Evolutionary conservation across 2,888 invertebrate species (phyloP).

Genomic region (Taenaris catops): DNA sequence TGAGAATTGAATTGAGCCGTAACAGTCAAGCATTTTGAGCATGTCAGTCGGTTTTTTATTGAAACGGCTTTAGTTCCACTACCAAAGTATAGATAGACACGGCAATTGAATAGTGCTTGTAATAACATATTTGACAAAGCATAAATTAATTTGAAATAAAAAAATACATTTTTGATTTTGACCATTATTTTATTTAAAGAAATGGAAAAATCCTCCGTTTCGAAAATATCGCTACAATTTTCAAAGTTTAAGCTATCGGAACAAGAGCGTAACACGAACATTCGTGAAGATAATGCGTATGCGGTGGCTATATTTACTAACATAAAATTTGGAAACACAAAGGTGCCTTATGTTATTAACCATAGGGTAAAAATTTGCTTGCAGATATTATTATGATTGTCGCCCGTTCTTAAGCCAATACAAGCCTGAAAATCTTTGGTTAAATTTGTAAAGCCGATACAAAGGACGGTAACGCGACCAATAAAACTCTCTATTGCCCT

Average conservation of each 20-base stretch:
- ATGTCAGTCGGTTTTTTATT: too few relatives aligned
- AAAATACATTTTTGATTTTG: too few relatives aligned
- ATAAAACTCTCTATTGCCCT: conserved; percentile 47
- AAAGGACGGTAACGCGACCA: conserved; percentile 36
- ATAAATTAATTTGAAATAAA: too few relatives aligned
- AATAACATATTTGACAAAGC: too few relatives aligned
- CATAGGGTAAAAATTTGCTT: not conserved
- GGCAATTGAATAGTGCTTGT: too few relatives aligned
- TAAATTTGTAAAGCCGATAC: conserved; percentile 26
- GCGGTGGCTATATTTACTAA: not conserved
- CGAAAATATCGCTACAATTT: conserved; percentile 29
- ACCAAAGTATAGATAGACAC: too few relatives aligned
- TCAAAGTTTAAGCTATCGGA: conserved; percentile 23
- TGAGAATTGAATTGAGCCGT: too few relatives aligned
- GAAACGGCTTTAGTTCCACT: too few relatives aligned
- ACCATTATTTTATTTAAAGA: too few relatives aligned
- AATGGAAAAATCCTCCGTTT: conserved; percentile 48
- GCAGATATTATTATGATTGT: not conserved
- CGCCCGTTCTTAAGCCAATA: conserved; percentile 31
- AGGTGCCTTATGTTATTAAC: not conserved
- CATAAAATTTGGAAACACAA: not conserved
- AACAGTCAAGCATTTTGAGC: too few relatives aligned
- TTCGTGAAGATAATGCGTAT: conserved; percentile 12
- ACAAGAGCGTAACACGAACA: conserved; percentile 12
- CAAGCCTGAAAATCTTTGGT: conserved; percentile 31